Evolutionary conservation across 2,888 invertebrate genomes (phyloP), one percentile per base, ranked within the genome.

Genomic region (Luperina nickerlii): DNA sequence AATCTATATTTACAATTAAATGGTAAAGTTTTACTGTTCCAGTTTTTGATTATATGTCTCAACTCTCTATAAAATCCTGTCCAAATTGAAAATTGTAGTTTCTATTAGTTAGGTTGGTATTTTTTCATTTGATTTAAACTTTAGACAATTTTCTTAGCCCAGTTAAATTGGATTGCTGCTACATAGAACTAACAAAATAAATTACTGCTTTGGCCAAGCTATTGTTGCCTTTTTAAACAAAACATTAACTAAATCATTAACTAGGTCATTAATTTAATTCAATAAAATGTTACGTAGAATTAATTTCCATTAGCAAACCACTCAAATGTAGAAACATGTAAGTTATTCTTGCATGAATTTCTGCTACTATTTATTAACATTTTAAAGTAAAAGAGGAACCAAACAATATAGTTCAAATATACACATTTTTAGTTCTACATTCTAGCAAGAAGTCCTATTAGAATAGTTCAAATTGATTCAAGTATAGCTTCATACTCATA

Each of bases 121-220:
- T 79, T 38, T 48, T 38, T 32, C 5, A 38, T 76, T 82, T 62
- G 24, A 15, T 54, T 68, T 68, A 54, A 60, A 54, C 24, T 45
- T 69, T 82, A 67, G 77, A 71, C 18, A 15, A 11, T 38, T 63
- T 62, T 63, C 13, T 73, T 84, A 57, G 69, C 45, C 38, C 54
- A 68, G 8, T 85, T 77, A 6, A 67, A 82, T 85, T 87, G 32
- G n/a, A 79, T 86, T 86, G 88, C 85, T 85, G 75, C 70, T 84
- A 80, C 7, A 62, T 84, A 84, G 79, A 74, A 73, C n/a, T 71
- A 67, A 70, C 27, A 62, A 67, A 78, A 60, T 81, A 18, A 78
- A 84, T 70, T 73, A 76, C 32, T 79, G 85, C 84, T 87, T 85
- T 42, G 51, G 80, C 74, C 70, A 74, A 84, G 87, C 81, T 86